These are phyloP conservation scores for Stictocephala bisonia DNA, from an alignment of 2,888 invertebrate species.

Conservation along the genomic window DNA sequence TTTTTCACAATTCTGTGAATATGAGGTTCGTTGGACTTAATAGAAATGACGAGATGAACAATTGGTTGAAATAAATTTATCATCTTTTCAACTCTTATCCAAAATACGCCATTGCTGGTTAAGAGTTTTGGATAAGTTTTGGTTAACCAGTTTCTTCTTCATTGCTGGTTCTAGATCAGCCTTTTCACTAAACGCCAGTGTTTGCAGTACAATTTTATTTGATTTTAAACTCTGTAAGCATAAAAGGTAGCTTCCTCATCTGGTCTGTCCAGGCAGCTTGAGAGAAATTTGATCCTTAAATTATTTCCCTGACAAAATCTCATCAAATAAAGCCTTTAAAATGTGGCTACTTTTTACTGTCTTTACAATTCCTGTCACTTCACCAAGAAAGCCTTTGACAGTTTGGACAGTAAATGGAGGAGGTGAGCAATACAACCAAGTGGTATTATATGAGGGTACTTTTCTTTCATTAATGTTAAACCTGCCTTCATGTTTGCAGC, in stretches of 20 bases:
- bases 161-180: conserved; percentile 33
- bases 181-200: no score
- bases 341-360: conserved; percentile 42
- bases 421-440: conserved; percentile 51
- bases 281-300: conserved; percentile 1
- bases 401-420: conserved; percentile 45
- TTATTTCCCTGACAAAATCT: neutral
- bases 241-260: conserved; percentile 44
- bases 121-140: no score
- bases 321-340: conserved; percentile 23
- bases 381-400: conserved; percentile 32
- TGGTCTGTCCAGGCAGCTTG: conserved; percentile 46
- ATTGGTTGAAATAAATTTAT: conserved; percentile 46
- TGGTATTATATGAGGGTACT: conserved; percentile 39
- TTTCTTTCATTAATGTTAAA: conserved; percentile 38
- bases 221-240: conserved; percentile 31
- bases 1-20: conserved; percentile 42
- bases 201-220: no score
- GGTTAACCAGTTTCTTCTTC: conserved; percentile 43
- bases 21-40: conserved; percentile 49
- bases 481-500: conserved; percentile 51
- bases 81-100: conserved; percentile 47
- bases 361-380: conserved; percentile 43
- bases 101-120: conserved; percentile 50
- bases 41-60: conserved; percentile 41